Evolutionary conservation across 2,797 vertebrate species (phyloP).

Genomic region (Rhabdophis nuchalis): DNA sequence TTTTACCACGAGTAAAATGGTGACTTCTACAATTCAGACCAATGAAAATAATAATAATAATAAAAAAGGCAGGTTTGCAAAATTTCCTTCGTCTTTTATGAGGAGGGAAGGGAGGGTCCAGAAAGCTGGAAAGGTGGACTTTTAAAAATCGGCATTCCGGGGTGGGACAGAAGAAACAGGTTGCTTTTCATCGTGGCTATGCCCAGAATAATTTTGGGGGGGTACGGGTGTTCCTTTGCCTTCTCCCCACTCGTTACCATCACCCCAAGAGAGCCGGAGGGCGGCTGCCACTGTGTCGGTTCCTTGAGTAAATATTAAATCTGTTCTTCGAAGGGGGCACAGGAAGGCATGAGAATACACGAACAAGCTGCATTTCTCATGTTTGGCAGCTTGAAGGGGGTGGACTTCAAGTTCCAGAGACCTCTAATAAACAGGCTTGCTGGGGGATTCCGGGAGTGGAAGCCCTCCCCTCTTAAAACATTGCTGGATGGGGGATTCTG

Average conservation of each 20-base stretch:
- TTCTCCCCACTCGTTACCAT: too few relatives aligned
- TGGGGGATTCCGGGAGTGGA: too few relatives aligned
- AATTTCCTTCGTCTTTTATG: conserved; percentile 43
- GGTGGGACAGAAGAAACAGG: neutral
- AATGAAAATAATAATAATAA: conserved; percentile 78
- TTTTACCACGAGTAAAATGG: conserved; percentile 75
- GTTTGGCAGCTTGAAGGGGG: neutral
- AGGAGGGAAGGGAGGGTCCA: too few relatives aligned
- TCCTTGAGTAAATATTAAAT: neutral
- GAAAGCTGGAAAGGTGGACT: too few relatives aligned
- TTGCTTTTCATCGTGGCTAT: neutral
- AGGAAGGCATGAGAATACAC: neutral
- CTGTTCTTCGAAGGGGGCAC: neutral
- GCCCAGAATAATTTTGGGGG: neutral
- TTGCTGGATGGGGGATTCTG: too few relatives aligned
- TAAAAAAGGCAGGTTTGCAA: conserved; percentile 71
- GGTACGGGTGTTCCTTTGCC: neutral
- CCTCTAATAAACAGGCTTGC: neutral
- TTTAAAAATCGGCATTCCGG: too few relatives aligned
- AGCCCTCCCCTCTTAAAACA: too few relatives aligned
- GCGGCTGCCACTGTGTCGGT: neutral
- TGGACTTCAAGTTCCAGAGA: neutral
- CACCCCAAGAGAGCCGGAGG: neutral
- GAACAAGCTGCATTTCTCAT: neutral
- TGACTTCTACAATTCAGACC: conserved; percentile 83